Evolutionary conservation across 2,113 vertebrate genomes (phyloP).

Genomic region (Rhabdomys dilectus): DNA sequence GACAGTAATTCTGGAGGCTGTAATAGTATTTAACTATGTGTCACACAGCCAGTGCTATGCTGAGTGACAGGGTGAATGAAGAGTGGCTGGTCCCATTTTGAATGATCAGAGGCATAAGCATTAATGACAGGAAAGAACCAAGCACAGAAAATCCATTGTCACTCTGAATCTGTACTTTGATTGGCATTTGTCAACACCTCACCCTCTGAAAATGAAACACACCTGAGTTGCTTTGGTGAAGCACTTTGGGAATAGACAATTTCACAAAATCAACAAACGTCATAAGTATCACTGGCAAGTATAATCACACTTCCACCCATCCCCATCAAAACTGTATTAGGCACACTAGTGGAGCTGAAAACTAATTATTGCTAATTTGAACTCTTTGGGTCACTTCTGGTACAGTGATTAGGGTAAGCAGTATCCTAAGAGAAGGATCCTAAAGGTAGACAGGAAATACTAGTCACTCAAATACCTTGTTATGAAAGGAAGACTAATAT

Average conservation of each 20-base stretch:
- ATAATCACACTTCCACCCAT: neutral
- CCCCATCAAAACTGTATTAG: neutral
- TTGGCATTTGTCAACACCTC: neutral
- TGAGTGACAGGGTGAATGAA: constrained; percentile 8
- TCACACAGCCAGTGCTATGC: neutral
- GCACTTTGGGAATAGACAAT: constrained; percentile 20
- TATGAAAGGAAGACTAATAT: neutral
- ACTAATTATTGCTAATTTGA: constrained; percentile 24
- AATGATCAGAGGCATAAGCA: constrained; percentile 17
- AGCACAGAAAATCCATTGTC: neutral
- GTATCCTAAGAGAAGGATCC: neutral
- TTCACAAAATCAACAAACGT: neutral
- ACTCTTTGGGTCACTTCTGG: neutral
- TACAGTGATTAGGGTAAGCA: neutral
- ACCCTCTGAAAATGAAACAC: neutral
- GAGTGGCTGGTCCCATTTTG: constrained; percentile 11
- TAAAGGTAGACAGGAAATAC: neutral
- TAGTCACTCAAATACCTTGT: neutral
- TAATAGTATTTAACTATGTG: constrained; percentile 28
- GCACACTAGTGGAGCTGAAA: neutral
- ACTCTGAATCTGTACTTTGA: neutral
- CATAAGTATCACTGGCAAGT: neutral
- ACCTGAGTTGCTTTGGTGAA: constrained; percentile 14
- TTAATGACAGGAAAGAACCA: constrained; percentile 1
- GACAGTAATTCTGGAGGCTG: constrained; percentile 22